phyloP scores from a whole-genome alignment of 2,797 vertebrate species.

The Manis crassicaudata region DNA sequence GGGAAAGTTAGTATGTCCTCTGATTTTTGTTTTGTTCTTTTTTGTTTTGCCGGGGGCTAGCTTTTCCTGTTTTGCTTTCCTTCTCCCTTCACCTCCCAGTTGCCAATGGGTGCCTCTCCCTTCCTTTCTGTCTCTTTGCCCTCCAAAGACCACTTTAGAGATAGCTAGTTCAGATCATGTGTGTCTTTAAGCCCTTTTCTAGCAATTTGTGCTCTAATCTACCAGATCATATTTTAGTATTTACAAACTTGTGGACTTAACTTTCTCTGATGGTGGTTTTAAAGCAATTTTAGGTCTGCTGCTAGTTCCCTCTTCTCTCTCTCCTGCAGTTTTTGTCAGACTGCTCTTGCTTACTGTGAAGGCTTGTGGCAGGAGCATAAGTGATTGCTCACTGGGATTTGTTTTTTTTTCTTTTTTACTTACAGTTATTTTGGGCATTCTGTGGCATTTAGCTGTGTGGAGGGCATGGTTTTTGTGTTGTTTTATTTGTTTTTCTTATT shows the following conservation, averaged over 20 bases:
- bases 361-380: background rate
- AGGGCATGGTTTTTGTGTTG: background rate
- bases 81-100: background rate
- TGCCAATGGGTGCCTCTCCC: background rate
- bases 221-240: background rate
- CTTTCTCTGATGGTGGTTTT: background rate
- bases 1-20: background rate
- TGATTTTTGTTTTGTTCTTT: background rate
- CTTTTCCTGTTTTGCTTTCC: conserved; percentile 1
- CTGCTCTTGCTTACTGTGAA: background rate
- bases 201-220: background rate
- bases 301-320: background rate
- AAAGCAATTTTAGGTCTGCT: background rate
- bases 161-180: background rate
- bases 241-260: background rate
- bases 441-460: background rate
- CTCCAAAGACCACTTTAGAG: background rate
- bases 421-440: background rate
- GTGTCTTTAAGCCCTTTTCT: background rate
- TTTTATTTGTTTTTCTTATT: conserved; percentile 11
- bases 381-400: background rate
- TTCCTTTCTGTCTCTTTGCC: background rate
- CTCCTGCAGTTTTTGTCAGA: background rate
- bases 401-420: background rate
- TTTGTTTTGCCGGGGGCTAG: background rate